These are phyloP conservation scores for Ciconia stormi DNA, from an alignment of 2,113 vertebrate species.

Conservation along the genomic window DNA sequence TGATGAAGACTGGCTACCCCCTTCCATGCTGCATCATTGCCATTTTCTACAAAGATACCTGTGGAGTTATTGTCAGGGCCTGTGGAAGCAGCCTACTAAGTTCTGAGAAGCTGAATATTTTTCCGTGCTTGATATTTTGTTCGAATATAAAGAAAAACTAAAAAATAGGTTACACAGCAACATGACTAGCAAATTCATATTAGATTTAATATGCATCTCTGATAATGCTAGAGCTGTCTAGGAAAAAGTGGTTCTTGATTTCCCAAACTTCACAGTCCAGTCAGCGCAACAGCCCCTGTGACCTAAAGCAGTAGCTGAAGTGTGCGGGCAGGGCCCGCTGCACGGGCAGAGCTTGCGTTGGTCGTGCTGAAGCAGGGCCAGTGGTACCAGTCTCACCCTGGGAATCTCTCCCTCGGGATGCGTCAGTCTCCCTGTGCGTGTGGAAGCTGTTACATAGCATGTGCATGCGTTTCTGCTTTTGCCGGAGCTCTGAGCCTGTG, in stretches of 20 bases:
- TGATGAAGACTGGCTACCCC: not conserved
- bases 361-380: not conserved
- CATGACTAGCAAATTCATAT: not conserved
- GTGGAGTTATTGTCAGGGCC: not conserved
- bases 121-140: not conserved
- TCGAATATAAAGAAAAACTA: not conserved
- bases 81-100: not conserved
- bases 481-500: not conserved
- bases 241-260: not conserved
- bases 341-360: accelerated
- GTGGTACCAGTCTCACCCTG: not conserved
- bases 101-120: not conserved
- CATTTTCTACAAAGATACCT: not conserved
- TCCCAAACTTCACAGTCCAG: not conserved
- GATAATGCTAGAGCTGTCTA: not conserved
- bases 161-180: not conserved
- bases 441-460: accelerated
- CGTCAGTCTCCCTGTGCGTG: accelerated
- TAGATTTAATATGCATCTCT: not conserved
- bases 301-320: not conserved
- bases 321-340: not conserved
- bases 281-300: not conserved
- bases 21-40: not conserved
- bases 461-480: accelerated
- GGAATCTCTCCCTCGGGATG: not conserved